Conservation (phyloP, 2,797 vertebrate genomes). For the Muraenolepis orangiensis region DNA sequence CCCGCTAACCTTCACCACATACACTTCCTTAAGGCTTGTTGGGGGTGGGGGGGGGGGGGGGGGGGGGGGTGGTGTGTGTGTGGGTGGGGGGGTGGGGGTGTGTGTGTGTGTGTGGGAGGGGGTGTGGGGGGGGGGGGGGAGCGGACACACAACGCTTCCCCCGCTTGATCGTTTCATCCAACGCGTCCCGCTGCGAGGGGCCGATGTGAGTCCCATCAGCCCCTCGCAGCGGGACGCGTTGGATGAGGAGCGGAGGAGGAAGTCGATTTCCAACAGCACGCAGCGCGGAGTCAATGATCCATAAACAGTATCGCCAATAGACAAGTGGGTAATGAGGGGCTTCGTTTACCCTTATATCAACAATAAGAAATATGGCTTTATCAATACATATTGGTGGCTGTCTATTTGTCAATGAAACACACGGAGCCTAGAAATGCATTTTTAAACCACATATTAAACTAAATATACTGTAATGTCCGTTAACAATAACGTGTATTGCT, state of each 20-base stretch:
- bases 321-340: slow-evolving; percentile 58
- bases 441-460: too few relatives aligned
- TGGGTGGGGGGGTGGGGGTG: too few relatives aligned
- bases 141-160: slow-evolving; percentile 63
- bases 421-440: too few relatives aligned
- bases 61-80: too few relatives aligned
- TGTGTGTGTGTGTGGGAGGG: too few relatives aligned
- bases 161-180: slow-evolving; percentile 75
- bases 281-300: slow-evolving; percentile 57
- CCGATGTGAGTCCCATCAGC: too few relatives aligned
- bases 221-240: too few relatives aligned
- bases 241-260: slow-evolving; percentile 47
- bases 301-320: slow-evolving; percentile 60
- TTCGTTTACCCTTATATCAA: slow-evolving; percentile 62
- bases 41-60: too few relatives aligned
- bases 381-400: slow-evolving; percentile 14
- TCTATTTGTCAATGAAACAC: too few relatives aligned
- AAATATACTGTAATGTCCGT: too few relatives aligned
- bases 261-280: slow-evolving; percentile 59
- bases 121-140: too few relatives aligned
- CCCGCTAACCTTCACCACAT: slow-evolving; percentile 77
- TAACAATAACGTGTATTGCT: too few relatives aligned
- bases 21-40: slow-evolving; percentile 59
- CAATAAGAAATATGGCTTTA: slow-evolving; percentile 26
- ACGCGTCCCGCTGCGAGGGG: slow-evolving; percentile 50